phyloP scores from a whole-genome alignment of 2,797 vertebrate species.

The Florisuga fusca region DNA sequence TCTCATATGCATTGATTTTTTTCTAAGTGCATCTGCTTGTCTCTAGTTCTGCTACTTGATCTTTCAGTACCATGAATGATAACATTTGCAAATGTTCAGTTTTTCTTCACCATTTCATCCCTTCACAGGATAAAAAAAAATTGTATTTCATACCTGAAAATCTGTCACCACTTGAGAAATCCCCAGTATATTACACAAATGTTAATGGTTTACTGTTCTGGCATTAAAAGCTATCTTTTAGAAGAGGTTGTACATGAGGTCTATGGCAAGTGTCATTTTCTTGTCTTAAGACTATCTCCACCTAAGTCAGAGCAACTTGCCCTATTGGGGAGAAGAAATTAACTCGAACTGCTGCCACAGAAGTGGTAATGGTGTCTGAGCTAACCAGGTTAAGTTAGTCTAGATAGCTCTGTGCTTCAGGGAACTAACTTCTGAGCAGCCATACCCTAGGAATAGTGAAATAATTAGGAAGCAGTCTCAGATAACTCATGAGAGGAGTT shows the following conservation, averaged over 20 bases:
- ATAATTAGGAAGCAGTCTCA: constrained; percentile 40
- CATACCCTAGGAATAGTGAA: neutral
- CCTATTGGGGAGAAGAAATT: constrained; percentile 23
- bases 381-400: constrained; percentile 46
- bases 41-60: constrained; percentile 47
- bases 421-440: constrained; percentile 21
- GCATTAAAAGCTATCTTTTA: constrained; percentile 28
- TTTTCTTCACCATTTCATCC: neutral
- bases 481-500: constrained; percentile 3
- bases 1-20: constrained; percentile 30
- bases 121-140: neutral
- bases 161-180: neutral
- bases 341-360: neutral
- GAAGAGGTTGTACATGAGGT: neutral
- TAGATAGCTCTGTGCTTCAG: constrained; percentile 36
- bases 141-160: neutral
- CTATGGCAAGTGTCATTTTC: neutral
- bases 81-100: neutral
- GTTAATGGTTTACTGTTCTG: neutral
- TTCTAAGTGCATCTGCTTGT: constrained; percentile 35
- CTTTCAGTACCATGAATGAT: neutral
- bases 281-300: neutral
- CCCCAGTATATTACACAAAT: neutral
- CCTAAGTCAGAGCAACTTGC: constrained; percentile 21
- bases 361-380: constrained; percentile 46